phyloP scores from a whole-genome alignment of 2,113 vertebrate genomes.

The Rhinogobius similis region DNA sequence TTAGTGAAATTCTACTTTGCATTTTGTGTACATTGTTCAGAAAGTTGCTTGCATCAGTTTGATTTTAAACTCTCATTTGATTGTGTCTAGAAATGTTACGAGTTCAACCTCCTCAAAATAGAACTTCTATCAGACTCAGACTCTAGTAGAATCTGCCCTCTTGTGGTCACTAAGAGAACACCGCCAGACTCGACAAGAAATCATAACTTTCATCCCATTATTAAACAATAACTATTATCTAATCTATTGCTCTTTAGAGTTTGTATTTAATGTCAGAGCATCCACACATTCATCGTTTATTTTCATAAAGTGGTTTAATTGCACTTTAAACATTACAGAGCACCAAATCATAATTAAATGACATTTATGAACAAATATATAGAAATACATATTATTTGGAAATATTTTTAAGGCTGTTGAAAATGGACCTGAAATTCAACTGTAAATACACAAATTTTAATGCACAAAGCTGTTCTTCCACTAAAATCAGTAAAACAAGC shows the following conservation, averaged over 20 bases:
- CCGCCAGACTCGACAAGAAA: neutral
- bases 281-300: no score
- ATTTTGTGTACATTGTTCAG: no score
- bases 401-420: neutral
- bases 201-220: neutral
- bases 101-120: neutral
- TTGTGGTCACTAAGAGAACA: neutral
- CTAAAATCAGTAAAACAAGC: constrained; percentile 13
- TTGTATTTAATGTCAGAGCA: neutral
- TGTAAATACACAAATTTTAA: neutral
- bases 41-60: no score
- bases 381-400: neutral
- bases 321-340: constrained; percentile 53
- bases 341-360: constrained; percentile 26
- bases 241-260: neutral
- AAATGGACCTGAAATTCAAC: neutral
- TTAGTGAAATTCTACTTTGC: no score
- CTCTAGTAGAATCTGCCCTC: neutral
- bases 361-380: neutral
- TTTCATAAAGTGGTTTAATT: neutral
- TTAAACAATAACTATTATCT: neutral
- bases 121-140: no score
- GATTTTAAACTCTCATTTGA: no score
- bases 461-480: neutral
- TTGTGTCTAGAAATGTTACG: neutral